Conservation (phyloP, 2,888 invertebrate species). For the Argynnis bischoffii region DNA sequence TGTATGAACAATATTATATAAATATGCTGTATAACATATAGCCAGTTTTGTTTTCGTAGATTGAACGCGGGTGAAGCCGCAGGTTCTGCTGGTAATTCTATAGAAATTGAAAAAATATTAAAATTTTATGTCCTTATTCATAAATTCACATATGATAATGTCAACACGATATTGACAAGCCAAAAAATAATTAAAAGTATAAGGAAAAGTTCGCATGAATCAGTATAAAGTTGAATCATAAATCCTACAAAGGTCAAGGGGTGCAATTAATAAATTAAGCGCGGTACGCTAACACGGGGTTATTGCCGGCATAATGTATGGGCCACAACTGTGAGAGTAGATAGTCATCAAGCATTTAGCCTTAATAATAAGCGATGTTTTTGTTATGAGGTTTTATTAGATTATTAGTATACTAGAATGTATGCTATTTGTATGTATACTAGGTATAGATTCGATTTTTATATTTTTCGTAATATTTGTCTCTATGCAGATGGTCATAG, state of each 20-base stretch:
- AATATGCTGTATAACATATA: too few species aligned
- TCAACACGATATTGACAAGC: conserved; percentile 19
- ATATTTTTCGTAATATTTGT: too few species aligned
- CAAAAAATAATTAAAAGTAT: conserved; percentile 21
- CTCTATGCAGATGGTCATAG: too few species aligned
- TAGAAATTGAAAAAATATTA: neutral
- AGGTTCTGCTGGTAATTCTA: too few species aligned
- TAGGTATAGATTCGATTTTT: too few species aligned
- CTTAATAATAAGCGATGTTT: neutral
- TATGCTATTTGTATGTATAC: too few species aligned
- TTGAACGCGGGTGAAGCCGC: too few species aligned
- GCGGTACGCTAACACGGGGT: conserved; percentile 69
- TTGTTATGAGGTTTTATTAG: too few species aligned
- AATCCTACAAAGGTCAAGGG: conserved; percentile 58
- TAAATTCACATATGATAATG: conserved; percentile 14
- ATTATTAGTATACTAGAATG: too few species aligned
- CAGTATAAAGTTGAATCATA: conserved; percentile 49
- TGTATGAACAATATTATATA: too few species aligned
- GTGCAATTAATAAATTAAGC: conserved; percentile 75
- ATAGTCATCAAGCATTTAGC: conserved; percentile 17
- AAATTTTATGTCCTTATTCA: conserved; percentile 2
- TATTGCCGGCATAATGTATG: conserved; percentile 67
- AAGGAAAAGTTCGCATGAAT: conserved; percentile 24
- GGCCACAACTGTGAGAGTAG: neutral
- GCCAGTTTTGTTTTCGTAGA: too few species aligned